Base-by-base conservation (phyloP, 2,797 vertebrate genomes). In the Bradypus variegatus region DNA sequence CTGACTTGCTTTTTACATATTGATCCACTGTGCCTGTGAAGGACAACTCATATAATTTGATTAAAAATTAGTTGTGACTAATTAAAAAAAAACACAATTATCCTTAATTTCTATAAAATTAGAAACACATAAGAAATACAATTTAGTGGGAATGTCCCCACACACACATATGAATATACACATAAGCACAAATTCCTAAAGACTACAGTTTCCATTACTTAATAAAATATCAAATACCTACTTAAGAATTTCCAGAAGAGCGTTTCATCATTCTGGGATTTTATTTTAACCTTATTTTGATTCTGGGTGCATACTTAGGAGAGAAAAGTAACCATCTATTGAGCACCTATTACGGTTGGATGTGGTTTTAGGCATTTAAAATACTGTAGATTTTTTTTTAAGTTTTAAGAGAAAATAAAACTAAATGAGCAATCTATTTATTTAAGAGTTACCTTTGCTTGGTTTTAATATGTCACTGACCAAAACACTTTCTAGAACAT, bases 31-130 rank as follows among this genome's bases (percentile, higher is more conserved):
- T 81, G 78, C 48, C 79, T 80, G 45, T 75, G 38, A 70, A 83
- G 67, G 90, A 60, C 36, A 62, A 9, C 69, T 88, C 79, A 75
- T 45, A 50, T 77, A 72, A 73, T 89, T 84, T 94, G 53, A 95
- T 14, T 76, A 72, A 58, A 87, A 93, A 82, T 76, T 53, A 94
- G 31, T 31, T 79, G 38, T 33, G 41, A 69, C 58, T 69, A n/a
- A 64, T 48, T 93, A 84, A 93, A 72, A 94, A 94, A 92, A 11
- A 90, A 53, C 77, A 82, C 2, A 93, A 36, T 36, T 94, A 53
- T 72, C 7, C n/a, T 88, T 85, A 88, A 89, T 92, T 94, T 85
- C 72, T 86, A 90, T 19, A 3, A 11, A 2, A 84, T 91, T 69
- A 60, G 21, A 93, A 13, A 50, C 16, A 86, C 78, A 41, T 7